Percentiles rank a stretch among this genome's conserved stretches.
phyloP scores from a whole-genome alignment of 2,888 invertebrate species.

The Sesia bembeciformis region DNA sequence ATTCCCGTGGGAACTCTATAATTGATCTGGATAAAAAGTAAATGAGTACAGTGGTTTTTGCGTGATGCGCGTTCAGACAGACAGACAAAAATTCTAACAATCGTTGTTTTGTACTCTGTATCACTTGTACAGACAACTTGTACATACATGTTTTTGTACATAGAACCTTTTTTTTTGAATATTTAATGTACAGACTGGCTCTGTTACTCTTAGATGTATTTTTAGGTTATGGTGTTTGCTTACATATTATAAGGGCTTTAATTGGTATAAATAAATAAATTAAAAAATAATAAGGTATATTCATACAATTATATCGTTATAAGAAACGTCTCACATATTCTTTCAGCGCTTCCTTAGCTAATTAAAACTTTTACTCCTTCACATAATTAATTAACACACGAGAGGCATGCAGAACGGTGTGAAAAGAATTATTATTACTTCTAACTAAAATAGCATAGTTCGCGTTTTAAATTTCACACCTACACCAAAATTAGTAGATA shows the following conservation, averaged over 20 bases:
- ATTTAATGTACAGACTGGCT: too few species aligned
- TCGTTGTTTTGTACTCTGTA: neutral
- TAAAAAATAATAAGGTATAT: too few species aligned
- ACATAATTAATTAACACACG: constrained; percentile 12
- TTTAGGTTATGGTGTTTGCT: too few species aligned
- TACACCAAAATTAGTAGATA: constrained; percentile 29
- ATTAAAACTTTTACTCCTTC: neutral
- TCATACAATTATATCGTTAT: too few species aligned
- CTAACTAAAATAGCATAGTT: constrained; percentile 25
- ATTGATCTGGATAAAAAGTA: neutral
- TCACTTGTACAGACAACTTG: too few species aligned
- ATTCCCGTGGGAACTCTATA: neutral
- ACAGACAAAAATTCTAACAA: neutral
- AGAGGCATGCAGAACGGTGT: constrained; percentile 21
- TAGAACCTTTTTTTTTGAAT: too few species aligned
- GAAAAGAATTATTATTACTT: constrained; percentile 26
- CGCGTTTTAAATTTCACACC: constrained; percentile 36
- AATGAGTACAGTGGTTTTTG: neutral
- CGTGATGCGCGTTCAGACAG: neutral
- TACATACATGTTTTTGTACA: too few species aligned
- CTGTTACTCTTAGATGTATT: too few species aligned
- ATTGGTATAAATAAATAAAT: too few species aligned
- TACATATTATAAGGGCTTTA: too few species aligned
- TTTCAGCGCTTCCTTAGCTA: neutral
- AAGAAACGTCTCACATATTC: too few species aligned